A percentile compares a stretch with the other conserved stretches of the same genome.
Conservation (phyloP, 2,888 invertebrate species). For the Magallana nippona region DNA sequence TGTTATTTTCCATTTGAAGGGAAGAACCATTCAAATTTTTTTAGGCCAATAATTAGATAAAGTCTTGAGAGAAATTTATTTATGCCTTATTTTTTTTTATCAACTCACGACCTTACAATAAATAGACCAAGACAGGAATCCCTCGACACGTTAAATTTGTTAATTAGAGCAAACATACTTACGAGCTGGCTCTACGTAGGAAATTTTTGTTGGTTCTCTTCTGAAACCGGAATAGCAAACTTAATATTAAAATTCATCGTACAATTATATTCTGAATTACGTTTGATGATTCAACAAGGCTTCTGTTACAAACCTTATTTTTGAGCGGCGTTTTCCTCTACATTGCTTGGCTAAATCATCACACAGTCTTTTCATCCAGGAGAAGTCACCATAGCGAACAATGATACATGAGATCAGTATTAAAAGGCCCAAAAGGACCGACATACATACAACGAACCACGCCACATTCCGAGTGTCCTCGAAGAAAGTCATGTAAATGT, state of each 20-base stretch:
- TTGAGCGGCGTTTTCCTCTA: too few species aligned
- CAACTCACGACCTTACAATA: too few species aligned
- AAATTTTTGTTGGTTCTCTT: background rate
- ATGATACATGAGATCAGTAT: background rate
- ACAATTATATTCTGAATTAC: too few species aligned
- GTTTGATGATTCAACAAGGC: too few species aligned
- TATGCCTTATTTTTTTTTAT: too few species aligned
- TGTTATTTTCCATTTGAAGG: too few species aligned
- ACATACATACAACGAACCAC: constrained; percentile 45
- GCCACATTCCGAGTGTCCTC: constrained; percentile 53
- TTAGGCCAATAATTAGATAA: too few species aligned
- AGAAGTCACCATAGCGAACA: background rate
- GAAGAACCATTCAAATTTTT: too few species aligned
- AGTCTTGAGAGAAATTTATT: too few species aligned
- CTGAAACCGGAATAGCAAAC: background rate
- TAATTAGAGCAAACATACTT: background rate
- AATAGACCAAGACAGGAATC: too few species aligned
- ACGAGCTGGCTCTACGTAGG: background rate
- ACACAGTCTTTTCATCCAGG: background rate
- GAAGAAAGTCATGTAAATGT: constrained; percentile 48
- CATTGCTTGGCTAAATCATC: too few species aligned
- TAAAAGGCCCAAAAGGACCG: background rate
- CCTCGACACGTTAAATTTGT: background rate
- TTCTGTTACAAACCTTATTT: too few species aligned
- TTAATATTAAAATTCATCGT: background rate